Base-by-base conservation (phyloP, 2,797 vertebrate genomes). In the Hippoglossus hippoglossus region DNA sequence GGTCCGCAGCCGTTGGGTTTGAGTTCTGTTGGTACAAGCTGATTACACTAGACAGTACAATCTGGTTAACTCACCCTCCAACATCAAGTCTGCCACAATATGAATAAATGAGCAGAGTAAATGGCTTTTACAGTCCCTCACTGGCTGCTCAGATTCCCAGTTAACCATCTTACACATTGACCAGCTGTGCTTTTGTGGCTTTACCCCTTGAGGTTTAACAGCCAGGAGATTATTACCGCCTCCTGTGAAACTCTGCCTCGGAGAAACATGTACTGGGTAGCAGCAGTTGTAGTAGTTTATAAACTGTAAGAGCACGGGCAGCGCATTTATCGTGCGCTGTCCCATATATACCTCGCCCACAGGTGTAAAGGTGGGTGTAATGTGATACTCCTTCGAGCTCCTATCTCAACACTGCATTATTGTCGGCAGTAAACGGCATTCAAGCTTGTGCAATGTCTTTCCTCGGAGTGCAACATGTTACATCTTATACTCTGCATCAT, bases 321-420 rank as follows among this genome's bases (percentile, higher is more conserved):
- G n/a, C 0, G n/a, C 71, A 50, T 85, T 83, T 86, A 86, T 73
- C 75, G 68, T 63, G n/a, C 39, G 46, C 67, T 62, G 57, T 69
- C 73, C 83, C 74, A 79, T 67, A 63, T 49, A 49, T 49, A 21
- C 19, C 19, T 65, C 79, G 75, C 82, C 77, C 1, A 19, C 68
- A 80, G 82, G 83, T 81, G 71, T 53, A 60, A 57, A 59, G 34
- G 69, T 34, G 39, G 50, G 31, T 71, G 46, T 79, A 71, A 83
- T 71, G 60, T 18, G 55, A 80, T 65, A 26, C 56, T 78, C 71
- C 66, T 82, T 19, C 16, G 39, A 76, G 69, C 18, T 51, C 26
- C 5, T 39, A 71, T 70, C n/a, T 53, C 61, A 25, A 26, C 24
- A 6, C 19, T 10, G 28, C 7, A 18, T 75, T 68, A 71, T 51